These are phyloP conservation scores for Desmodus rotundus DNA, from an alignment of 2,113 vertebrate genomes.

Conservation along the genomic window DNA sequence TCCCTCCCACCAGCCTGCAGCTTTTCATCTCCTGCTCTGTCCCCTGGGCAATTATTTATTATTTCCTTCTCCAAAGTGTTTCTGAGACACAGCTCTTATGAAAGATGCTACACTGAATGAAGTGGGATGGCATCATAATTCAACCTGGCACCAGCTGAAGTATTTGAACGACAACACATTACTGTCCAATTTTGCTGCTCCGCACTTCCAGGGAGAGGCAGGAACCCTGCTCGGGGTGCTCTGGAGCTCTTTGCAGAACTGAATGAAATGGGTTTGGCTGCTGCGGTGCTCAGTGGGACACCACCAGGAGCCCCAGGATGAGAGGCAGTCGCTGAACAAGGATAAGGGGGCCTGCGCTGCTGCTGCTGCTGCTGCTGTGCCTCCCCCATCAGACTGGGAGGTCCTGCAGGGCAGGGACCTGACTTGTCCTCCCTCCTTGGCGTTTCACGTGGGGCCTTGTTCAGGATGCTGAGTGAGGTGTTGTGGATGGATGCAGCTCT, in stretches of 20 bases:
- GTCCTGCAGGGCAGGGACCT: not conserved
- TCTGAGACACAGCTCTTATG: conserved; percentile 58
- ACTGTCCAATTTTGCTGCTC: conserved; percentile 45
- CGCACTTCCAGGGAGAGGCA: not conserved
- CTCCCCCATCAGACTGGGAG: not conserved
- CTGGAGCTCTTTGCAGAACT: not conserved
- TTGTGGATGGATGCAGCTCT: no score
- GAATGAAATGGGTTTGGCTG: not conserved
- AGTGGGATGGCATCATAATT: conserved; percentile 48
- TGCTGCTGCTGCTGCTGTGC: not conserved
- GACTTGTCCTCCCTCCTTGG: not conserved
- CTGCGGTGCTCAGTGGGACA: not conserved
- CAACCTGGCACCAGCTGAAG: conserved; percentile 31
- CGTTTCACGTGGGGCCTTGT: accelerated
- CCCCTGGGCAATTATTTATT: conserved; percentile 66
- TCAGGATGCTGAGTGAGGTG: not conserved
- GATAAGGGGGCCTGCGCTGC: not conserved
- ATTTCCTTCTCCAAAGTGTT: conserved; percentile 65
- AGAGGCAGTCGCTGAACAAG: accelerated
- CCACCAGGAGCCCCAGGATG: accelerated
- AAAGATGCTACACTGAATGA: conserved; percentile 60
- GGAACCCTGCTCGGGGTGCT: not conserved
- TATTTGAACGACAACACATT: conserved; percentile 52
- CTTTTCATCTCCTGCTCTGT: conserved; percentile 47
- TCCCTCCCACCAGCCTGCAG: not conserved